Percentiles rank a stretch among this genome's conserved stretches.
These are phyloP conservation scores for Labia minor DNA, from an alignment of 2,888 invertebrate genomes.

Conservation along the genomic window DNA sequence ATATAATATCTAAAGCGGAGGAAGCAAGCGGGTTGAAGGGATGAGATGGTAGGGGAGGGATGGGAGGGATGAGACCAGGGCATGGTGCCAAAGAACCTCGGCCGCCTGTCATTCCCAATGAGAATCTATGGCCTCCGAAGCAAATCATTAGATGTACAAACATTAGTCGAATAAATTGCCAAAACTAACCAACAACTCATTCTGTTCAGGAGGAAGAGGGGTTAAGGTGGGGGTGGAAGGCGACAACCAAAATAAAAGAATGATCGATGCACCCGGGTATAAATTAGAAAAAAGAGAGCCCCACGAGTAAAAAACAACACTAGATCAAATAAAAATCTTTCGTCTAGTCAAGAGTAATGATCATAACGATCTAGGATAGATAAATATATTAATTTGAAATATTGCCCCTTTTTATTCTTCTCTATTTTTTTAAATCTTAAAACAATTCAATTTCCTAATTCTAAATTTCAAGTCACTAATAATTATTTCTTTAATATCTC, in stretches of 20 bases:
- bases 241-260: neutral
- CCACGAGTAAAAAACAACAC: neutral
- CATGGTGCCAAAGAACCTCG: neutral
- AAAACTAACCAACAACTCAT: slow-evolving; percentile 13
- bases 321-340: neutral
- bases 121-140: slow-evolving; percentile 13
- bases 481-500: no score
- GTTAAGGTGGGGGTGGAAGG: no score
- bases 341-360: neutral
- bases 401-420: no score
- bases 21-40: neutral
- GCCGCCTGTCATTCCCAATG: neutral
- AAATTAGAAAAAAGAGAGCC: neutral
- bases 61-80: no score
- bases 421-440: no score
- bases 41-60: no score
- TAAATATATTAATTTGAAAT: no score
- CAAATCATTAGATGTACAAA: slow-evolving; percentile 13
- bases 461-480: no score
- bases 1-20: neutral
- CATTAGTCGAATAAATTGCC: slow-evolving; percentile 13
- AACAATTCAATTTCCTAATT: no score
- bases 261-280: neutral
- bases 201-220: neutral
- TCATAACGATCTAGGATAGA: no score